Evolutionary conservation across 2,113 vertebrate genomes (phyloP), one percentile per base, ranked within the genome.

Genomic region (Sinocyclocheilus anophthalmus): DNA sequence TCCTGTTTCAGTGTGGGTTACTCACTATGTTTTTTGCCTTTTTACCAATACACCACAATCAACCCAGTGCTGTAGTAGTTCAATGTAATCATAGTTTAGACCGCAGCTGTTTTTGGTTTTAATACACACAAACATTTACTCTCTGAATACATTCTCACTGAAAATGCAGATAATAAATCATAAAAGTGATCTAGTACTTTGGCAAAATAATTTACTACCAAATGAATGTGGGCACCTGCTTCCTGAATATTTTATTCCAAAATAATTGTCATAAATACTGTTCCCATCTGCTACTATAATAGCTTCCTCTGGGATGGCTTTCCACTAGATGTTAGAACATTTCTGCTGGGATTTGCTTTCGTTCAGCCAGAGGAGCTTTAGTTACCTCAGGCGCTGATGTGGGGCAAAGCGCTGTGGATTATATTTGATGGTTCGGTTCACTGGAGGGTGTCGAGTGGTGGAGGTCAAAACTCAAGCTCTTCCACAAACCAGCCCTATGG

Each of bases 261-360:
- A 82, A 82, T 70, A 82, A 82, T 70, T 82, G 63, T 69, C 63
- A 70, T 82, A 82, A 82, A 70, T 53, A 67, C n/a, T 6, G 24
- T 55, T 82, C 45, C 63, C 80, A 82, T 82, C 63, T 82, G 80
- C 80, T 50, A 30, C 45, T n/a, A 33, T 37, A 70, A 82, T 53
- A 48, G 48, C 65, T 37, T 53, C 63, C 18, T 69, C 45, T 48
- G 42, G 63, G 26, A 69, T 1, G 14, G 24, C 63, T 82, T 82
- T 69, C 39, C 45, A 22, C 11, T 26, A 8, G 18, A 53, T 82
- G 24, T 70, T 70, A 70, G n/a, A 69, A 12, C 24, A 69, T 26
- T 81, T 45, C 57, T 26, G 4, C 39, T 1, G 80, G 63, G 63
- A 82, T 82, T 50, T 67, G 61, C 39, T 67, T 82, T 53, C 18